Base-by-base conservation (phyloP, 2,888 invertebrate species). In the Spicauda simplicius region DNA sequence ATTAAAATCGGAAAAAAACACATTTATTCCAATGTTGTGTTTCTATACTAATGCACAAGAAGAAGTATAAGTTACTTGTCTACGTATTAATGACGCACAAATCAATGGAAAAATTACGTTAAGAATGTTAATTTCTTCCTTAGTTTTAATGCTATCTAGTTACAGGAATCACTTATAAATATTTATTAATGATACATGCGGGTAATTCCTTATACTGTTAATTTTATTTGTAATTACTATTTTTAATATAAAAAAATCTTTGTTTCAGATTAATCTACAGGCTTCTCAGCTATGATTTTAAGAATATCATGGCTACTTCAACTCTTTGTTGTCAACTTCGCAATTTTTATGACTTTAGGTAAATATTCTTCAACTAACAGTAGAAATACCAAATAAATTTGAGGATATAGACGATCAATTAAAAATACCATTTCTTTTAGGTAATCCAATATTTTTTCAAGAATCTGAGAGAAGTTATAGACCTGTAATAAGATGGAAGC, bases 401-500 rank as follows among this genome's bases (percentile, higher is more conserved):
- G 5, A 6, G n/a, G n/a, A 5, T n/a, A n/a, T n/a, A 3, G 45
- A 45, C 14, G 5, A 1, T 41, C 5, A n/a, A 4, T 45, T n/a
- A 50, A 50, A 50, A 8, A 2, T 50, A 18, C 8, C 6, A 7
- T 50, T 18, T 59, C 37, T 66, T 66, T 50, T 79, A 93, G 93
- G 93, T 92, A 93, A 80, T 78, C 93, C 93, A 16, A 82, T 93
- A 78, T 93, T 93, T 79, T 75, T 91, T 55, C 85, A 85, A 77
- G 81, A 86, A 76, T 75, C 80, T 19, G 82, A 82, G 71, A 83
- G 88, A 72, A 77, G 76, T 58, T 82, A 85, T 64, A 82, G 80
- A 64, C 92, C 93, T 37, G 83, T 91, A 14, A 91, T 93, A 80
- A 87, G 83, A 88, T 93, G 93, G 93, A 87, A 82, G 69, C 90